Percentiles rank a stretch among this genome's conserved stretches.
Evolutionary conservation across 2,888 invertebrate species (phyloP).

Genomic region (Laothoe populi): DNA sequence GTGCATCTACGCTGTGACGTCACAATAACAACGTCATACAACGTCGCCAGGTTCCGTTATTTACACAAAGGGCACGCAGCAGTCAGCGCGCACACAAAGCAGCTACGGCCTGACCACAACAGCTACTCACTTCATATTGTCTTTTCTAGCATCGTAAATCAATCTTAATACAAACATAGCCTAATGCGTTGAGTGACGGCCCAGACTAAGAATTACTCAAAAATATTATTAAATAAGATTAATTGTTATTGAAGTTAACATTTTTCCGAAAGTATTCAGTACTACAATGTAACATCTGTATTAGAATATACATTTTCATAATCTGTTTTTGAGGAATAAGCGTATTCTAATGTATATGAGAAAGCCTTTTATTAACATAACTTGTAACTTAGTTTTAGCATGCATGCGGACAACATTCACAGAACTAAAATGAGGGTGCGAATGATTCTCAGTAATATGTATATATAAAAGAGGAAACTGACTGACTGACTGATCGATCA

Average conservation of each 20-base stretch:
- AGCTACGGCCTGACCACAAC: conserved; percentile 69
- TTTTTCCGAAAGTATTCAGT: too few relatives aligned
- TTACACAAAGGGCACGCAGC: conserved; percentile 61
- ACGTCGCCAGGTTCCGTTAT: conserved; percentile 64
- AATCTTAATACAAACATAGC: conserved; percentile 40
- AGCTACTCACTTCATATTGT: conserved; percentile 68
- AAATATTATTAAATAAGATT: too few relatives aligned
- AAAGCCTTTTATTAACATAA: not conserved
- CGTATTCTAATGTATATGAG: not conserved
- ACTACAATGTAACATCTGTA: too few relatives aligned
- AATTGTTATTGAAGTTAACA: too few relatives aligned
- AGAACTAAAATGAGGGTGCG: not conserved
- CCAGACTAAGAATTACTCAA: not conserved
- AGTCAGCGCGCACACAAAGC: conserved; percentile 57
- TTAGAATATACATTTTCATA: too few relatives aligned
- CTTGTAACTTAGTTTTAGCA: not conserved
- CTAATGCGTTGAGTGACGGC: not conserved
- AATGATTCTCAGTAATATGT: not conserved
- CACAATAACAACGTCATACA: conserved; percentile 64
- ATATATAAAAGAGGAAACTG: too few relatives aligned
- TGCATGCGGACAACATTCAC: not conserved
- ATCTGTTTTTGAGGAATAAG: not conserved
- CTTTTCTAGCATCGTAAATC: conserved; percentile 59
- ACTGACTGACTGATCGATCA: too few relatives aligned
- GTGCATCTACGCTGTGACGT: conserved; percentile 65